Percentiles rank a stretch among this genome's conserved stretches.
Conservation (phyloP, 2,888 invertebrate species). For the Drosophila formosana region DNA sequence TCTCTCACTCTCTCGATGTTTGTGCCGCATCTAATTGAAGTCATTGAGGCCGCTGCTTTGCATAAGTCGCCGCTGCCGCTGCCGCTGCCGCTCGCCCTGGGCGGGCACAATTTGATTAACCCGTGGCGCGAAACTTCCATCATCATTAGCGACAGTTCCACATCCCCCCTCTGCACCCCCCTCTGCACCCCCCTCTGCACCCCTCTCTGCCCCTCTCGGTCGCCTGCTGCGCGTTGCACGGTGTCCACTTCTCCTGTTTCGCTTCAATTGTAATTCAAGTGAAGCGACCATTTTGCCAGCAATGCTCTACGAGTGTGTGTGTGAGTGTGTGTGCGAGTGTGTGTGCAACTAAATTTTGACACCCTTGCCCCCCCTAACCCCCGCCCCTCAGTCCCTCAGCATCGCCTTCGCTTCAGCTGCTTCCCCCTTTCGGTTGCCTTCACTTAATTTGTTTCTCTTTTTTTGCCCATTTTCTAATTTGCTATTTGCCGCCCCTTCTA, state of each 20-base stretch:
- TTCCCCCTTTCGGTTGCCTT: constrained; percentile 24
- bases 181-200: constrained; percentile 4
- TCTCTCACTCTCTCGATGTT: constrained; percentile 24
- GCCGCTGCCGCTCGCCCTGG: constrained; percentile 24
- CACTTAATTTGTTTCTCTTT: constrained; percentile 49
- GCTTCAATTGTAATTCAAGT: constrained; percentile 73
- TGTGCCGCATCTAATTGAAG: constrained; percentile 70
- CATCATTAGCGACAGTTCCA: constrained; percentile 66
- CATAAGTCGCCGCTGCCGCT: constrained; percentile 47
- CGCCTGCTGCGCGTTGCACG: constrained; percentile 7
- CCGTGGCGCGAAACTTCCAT: constrained; percentile 67
- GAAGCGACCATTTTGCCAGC: constrained; percentile 45
- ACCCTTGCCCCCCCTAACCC: constrained; percentile 32
- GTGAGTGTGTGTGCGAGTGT: constrained; percentile 2
- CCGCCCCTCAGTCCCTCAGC: background rate
- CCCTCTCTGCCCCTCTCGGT: background rate
- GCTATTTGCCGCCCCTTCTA: background rate
- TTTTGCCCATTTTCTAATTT: constrained; percentile 69
- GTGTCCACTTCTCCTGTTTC: constrained; percentile 64
- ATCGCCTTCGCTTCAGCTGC: background rate
- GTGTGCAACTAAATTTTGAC: constrained; percentile 60
- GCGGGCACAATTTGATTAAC: constrained; percentile 72
- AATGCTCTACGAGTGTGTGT: background rate
- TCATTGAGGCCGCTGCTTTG: constrained; percentile 62
- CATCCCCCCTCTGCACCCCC: background rate